Conservation (phyloP, 2,888 invertebrate genomes). For the Drosophila nigricruria region DNA sequence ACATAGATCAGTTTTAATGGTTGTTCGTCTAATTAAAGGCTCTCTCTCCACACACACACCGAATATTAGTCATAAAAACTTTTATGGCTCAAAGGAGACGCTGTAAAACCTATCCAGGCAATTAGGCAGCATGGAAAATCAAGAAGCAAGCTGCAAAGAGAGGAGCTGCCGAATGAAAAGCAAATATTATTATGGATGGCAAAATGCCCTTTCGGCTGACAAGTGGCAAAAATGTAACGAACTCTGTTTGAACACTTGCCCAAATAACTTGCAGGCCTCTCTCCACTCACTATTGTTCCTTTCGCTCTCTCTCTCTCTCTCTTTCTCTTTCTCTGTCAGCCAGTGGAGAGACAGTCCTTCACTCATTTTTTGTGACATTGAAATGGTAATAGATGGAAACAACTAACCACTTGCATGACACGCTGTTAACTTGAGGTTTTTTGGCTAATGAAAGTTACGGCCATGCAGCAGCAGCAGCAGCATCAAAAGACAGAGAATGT, state of each 20-base stretch:
- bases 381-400: conserved; percentile 48
- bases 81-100: conserved; percentile 51
- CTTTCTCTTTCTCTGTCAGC: neutral
- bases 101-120: conserved; percentile 64
- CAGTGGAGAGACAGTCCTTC: no score
- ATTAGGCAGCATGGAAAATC: conserved; percentile 51
- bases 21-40: conserved; percentile 67
- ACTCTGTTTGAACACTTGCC: conserved; percentile 55
- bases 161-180: conserved; percentile 52
- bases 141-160: neutral
- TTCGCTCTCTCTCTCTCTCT: neutral
- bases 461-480: conserved; percentile 15
- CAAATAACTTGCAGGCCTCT: conserved; percentile 56
- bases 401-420: conserved; percentile 69
- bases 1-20: conserved; percentile 66
- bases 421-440: conserved; percentile 53
- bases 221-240: conserved; percentile 37
- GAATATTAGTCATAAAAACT: conserved; percentile 62
- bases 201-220: conserved; percentile 34
- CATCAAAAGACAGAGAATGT: neutral
- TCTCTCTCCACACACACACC: conserved; percentile 21
- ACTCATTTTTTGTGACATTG: conserved; percentile 44
- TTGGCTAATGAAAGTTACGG: conserved; percentile 57
- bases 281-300: neutral
- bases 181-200: conserved; percentile 65